Conservation (phyloP, 2,888 invertebrate genomes). For the Eugnorisma glareosa region DNA sequence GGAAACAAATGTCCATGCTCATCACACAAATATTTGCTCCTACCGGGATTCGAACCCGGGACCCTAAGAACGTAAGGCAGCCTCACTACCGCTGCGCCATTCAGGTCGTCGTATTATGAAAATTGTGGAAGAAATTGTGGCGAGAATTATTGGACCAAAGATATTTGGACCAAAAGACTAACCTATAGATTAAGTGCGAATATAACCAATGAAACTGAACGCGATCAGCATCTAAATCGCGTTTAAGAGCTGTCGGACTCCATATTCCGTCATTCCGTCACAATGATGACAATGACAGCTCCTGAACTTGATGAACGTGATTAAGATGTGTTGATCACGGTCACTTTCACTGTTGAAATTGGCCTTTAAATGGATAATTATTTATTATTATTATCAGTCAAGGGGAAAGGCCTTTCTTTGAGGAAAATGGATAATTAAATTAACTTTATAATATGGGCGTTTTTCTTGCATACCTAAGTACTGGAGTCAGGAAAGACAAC, state of each 20-base stretch:
- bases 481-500: neutral
- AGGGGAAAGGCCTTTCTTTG: no score
- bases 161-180: neutral
- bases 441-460: neutral
- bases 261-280: neutral
- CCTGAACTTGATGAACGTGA: neutral
- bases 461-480: neutral
- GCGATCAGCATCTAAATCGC: neutral
- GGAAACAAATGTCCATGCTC: no score
- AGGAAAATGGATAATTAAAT: neutral
- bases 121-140: neutral
- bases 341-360: neutral
- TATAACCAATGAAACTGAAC: neutral
- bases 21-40: no score
- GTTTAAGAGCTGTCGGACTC: neutral
- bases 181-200: neutral
- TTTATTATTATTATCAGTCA: no score
- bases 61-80: no score
- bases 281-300: neutral
- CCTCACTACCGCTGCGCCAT: no score
- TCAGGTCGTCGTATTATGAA: no score
- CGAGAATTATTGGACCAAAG: neutral
- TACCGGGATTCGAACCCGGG: no score
- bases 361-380: neutral
- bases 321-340: neutral